These are phyloP conservation scores for Drosophila neonasuta DNA, from an alignment of 2,888 invertebrate genomes.

Conservation along the genomic window DNA sequence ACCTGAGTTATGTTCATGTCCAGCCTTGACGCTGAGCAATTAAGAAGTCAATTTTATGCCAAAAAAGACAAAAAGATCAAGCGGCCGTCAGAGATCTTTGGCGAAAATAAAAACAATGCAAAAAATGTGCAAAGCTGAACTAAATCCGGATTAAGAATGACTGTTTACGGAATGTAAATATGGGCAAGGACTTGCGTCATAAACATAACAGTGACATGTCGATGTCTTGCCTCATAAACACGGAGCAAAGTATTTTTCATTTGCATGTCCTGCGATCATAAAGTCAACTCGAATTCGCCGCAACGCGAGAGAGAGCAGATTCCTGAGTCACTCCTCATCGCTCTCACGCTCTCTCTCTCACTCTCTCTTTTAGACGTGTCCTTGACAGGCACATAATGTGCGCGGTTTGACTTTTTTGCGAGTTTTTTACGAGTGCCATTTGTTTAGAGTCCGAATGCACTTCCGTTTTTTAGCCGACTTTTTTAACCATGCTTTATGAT, in stretches of 20 bases:
- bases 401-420: conserved; percentile 74
- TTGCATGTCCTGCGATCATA: conserved; percentile 50
- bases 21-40: conserved; percentile 58
- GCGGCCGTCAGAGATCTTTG: conserved; percentile 17
- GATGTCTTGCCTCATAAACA: conserved; percentile 21
- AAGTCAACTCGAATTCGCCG: conserved; percentile 61
- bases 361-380: conserved; percentile 24
- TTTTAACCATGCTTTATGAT: conserved; percentile 15
- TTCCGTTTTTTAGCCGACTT: conserved; percentile 64
- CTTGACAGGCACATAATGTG: conserved; percentile 54
- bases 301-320: conserved; percentile 10
- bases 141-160: conserved; percentile 77
- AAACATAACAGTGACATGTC: conserved; percentile 51
- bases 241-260: conserved; percentile 41
- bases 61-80: conserved; percentile 57
- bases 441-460: conserved; percentile 28
- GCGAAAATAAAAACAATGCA: conserved; percentile 56
- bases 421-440: conserved; percentile 51
- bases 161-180: conserved; percentile 13
- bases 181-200: conserved; percentile 64
- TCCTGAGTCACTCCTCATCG: neutral
- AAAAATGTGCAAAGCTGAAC: conserved; percentile 73
- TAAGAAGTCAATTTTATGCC: conserved; percentile 76
- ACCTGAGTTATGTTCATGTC: conserved; percentile 19
- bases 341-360: neutral